A percentile compares a stretch with the other conserved stretches of the same genome.
phyloP scores from a whole-genome alignment of 2,797 vertebrate genomes.

The Taeniopygia guttata region DNA sequence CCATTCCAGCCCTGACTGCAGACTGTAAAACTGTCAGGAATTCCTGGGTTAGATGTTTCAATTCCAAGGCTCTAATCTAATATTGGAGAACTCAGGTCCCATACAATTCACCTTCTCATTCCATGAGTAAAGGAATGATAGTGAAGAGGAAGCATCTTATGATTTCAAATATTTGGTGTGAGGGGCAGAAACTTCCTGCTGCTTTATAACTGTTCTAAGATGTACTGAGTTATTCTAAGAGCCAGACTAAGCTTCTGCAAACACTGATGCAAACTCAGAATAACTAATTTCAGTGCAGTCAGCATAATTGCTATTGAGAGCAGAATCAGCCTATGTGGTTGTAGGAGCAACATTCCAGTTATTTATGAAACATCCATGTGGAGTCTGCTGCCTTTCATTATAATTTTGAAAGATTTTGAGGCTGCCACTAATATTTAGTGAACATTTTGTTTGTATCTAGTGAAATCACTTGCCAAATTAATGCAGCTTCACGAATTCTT shows the following conservation, averaged over 20 bases:
- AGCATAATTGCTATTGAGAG: background rate
- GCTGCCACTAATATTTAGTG: background rate
- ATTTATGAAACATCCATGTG: background rate
- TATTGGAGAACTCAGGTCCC: background rate
- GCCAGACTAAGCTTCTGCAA: background rate
- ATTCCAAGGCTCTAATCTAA: background rate
- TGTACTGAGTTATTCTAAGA: background rate
- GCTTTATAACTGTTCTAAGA: background rate
- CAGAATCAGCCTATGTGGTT: background rate
- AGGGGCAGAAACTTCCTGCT: background rate
- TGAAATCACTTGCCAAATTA: slow-evolving; percentile 14
- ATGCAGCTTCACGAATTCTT: background rate
- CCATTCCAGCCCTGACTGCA: background rate
- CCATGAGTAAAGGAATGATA: background rate
- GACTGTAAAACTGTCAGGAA: background rate
- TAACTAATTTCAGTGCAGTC: background rate
- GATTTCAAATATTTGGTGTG: background rate
- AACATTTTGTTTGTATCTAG: background rate
- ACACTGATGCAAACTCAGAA: background rate
- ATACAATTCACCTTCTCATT: background rate
- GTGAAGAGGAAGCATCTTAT: background rate
- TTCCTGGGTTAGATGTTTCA: background rate
- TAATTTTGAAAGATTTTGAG: background rate
- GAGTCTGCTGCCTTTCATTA: slow-evolving; percentile 3
- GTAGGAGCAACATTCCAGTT: background rate